Evolutionary conservation across 1,140 invertebrate genomes (phyloP), one percentile per base, ranked within the genome.

Genomic region (Calosoma granatense): DNA sequence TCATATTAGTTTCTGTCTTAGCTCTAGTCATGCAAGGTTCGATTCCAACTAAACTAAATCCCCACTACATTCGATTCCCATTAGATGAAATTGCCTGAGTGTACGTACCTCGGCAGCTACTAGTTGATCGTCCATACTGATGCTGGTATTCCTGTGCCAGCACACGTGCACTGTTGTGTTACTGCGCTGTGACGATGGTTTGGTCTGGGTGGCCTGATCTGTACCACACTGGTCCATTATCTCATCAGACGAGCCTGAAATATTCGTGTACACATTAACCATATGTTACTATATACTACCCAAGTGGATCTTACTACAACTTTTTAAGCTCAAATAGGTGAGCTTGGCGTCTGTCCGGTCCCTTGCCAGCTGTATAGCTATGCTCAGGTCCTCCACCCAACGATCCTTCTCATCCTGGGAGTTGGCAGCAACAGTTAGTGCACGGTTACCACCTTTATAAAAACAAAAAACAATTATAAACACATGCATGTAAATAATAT

Each of bases 121-220:
- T 51, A 89, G 73, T 67, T 92, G 85, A 73, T 95, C 91, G 51
- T 82, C 80, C 67, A 87, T 81, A 65, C 86, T 81, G 61, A 95
- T 87, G 66, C 87, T 92, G 9, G 90, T 92, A 71, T 88, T 93
- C 65, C 94, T 80, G 75, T 98, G 94, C 94, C 94, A 98, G 74
- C 94, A 97, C 53, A 98, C 94, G 72, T 97, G 92, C 60, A 94
- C 85, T n/a, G 92, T 92, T 30, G 89, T 92, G 68, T 95, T 96
- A 66, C 87, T 90, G 56, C 88, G 78, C 68, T 86, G 84, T 22
- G 73, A 73, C 63, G 72, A 75, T 59, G 74, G 70, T 59, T 78
- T 79, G 53, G 73, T 77, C 53, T 73, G 70, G n/a, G 74, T 69
- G 15, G 78, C 74, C n/a, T 72, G 67, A 53, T 79, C 80, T 51